These are phyloP conservation scores for Astropecten irregularis DNA, from an alignment of 53 echinoderm and acorn worm species.

Conservation along the genomic window DNA sequence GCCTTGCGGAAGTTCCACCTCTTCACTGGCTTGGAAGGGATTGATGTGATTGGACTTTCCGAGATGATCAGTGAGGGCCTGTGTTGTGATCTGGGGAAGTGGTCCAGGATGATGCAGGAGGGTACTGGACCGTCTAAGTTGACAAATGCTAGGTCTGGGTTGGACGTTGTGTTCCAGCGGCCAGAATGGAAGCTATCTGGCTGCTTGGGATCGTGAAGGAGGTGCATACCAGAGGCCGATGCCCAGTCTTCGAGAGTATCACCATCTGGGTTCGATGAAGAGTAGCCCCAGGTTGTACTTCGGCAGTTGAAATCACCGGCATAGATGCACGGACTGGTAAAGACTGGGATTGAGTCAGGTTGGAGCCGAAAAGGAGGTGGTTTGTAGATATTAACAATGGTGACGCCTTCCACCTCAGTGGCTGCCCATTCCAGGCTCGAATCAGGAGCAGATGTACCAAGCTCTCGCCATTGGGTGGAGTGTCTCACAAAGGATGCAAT, in stretches of 20 bases:
- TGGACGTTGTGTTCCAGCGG: constrained; percentile 41
- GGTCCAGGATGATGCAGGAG: constrained; percentile 11
- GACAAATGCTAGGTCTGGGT: constrained; percentile 57
- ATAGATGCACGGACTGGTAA: not conserved
- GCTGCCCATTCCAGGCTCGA: constrained; percentile 48
- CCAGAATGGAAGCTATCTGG: constrained; percentile 45
- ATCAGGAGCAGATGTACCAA: constrained; percentile 21
- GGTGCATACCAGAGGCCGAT: constrained; percentile 14
- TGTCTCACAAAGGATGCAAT: constrained; percentile 45
- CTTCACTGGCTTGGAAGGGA: constrained; percentile 23
- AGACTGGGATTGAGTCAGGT: constrained; percentile 29
- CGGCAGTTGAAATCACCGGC: constrained; percentile 34
- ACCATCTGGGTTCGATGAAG: constrained; percentile 38
- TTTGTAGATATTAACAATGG: constrained; percentile 55
- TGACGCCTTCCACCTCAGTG: constrained; percentile 53
- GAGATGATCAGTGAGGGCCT: not conserved
- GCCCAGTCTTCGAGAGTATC: constrained; percentile 50
- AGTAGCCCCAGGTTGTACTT: constrained; percentile 50
- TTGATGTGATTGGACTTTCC: not conserved
- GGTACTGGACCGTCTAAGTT: constrained; percentile 30
- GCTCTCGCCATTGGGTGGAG: constrained; percentile 25
- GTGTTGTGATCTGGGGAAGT: constrained; percentile 47
- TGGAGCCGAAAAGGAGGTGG: constrained; percentile 37
- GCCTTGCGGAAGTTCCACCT: constrained; percentile 43
- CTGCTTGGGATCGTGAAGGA: constrained; percentile 31